Base-by-base conservation (phyloP, 2,797 vertebrate genomes). In the Halcyon chelicuti region DNA sequence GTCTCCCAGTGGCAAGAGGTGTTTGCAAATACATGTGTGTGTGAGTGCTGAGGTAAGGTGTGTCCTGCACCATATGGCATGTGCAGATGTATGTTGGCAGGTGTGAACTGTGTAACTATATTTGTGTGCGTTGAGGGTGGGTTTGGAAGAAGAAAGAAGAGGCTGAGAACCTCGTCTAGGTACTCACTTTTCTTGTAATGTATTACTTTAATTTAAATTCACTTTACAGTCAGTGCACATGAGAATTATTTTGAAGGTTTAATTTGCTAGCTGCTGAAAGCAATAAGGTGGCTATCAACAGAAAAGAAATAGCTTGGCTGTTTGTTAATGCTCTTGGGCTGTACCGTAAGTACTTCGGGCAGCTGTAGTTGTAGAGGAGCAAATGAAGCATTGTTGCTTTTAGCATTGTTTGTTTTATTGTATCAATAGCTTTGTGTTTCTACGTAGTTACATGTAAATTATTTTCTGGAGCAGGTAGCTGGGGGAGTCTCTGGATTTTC, bases 161-260 rank as follows among this genome's bases (percentile, higher is more conserved):
- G 91, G 76, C 88, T 94, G 92, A 93, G 90, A 94, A 55, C 88
- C 93, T 92, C 93, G 95, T 93, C 95, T 94, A 84, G 83, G 82
- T 94, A 92, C 91, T 93, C 78, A 70, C 88, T 94, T 96, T 91
- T 78, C 93, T 72, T 86, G 68, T 97, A 98, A 98, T 96, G 65
- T 96, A 98, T 97, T 97, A 95, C 94, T 98, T 98, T 98, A 97
- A 98, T 98, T 98, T 98, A 96, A 97, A 97, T 98, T 96, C 96
- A 94, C 96, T 98, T 98, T 98, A 97, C 93, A 98, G 97, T 97
- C 96, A 61, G 86, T 95, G 94, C 97, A 97, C 96, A 96, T 90
- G 97, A 98, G 97, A 97, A 97, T 98, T 98, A 97, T 98, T 97
- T 94, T 89, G 96, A 97, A 97, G 94, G 92, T 97, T 98, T 98